phyloP scores from a whole-genome alignment of 1,140 invertebrate genomes.

The Drosophila serrata region DNA sequence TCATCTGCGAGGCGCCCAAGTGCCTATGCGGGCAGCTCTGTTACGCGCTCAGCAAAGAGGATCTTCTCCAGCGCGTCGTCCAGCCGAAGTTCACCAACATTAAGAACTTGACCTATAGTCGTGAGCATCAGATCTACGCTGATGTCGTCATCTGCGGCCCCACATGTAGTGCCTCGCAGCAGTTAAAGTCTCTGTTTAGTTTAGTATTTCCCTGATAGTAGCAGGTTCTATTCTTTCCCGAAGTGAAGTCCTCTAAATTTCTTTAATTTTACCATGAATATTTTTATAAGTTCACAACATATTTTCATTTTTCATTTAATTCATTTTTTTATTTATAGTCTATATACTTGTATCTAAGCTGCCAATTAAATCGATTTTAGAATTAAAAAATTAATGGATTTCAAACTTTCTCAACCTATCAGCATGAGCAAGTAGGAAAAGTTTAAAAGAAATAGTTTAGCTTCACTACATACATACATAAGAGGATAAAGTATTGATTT shows the following conservation, averaged over 20 bases:
- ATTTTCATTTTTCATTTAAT: too few relatives aligned
- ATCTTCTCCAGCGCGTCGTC: slow-evolving; percentile 56
- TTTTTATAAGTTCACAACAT: too few relatives aligned
- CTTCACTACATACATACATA: neutral
- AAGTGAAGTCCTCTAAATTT: too few relatives aligned
- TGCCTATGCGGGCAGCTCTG: slow-evolving; percentile 77
- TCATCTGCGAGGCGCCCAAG: slow-evolving; percentile 72
- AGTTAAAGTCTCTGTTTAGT: slow-evolving; percentile 31
- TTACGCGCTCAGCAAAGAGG: slow-evolving; percentile 46
- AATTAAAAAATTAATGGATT: neutral
- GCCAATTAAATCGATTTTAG: slow-evolving; percentile 48
- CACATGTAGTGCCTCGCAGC: slow-evolving; percentile 38
- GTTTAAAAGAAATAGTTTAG: neutral
- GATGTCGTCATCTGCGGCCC: slow-evolving; percentile 74
- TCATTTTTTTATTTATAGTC: neutral
- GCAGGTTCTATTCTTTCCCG: neutral
- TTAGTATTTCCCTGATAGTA: slow-evolving; percentile 19
- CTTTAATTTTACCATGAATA: too few relatives aligned
- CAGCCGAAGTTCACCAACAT: slow-evolving; percentile 73
- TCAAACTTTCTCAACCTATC: neutral
- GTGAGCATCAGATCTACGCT: slow-evolving; percentile 77
- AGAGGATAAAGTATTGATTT: slow-evolving; percentile 7
- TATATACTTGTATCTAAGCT: slow-evolving; percentile 7
- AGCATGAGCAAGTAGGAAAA: neutral
- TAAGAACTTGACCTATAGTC: slow-evolving; percentile 76